These are phyloP conservation scores for Deroptyus accipitrinus DNA, from an alignment of 2,113 vertebrate genomes.

Conservation along the genomic window DNA sequence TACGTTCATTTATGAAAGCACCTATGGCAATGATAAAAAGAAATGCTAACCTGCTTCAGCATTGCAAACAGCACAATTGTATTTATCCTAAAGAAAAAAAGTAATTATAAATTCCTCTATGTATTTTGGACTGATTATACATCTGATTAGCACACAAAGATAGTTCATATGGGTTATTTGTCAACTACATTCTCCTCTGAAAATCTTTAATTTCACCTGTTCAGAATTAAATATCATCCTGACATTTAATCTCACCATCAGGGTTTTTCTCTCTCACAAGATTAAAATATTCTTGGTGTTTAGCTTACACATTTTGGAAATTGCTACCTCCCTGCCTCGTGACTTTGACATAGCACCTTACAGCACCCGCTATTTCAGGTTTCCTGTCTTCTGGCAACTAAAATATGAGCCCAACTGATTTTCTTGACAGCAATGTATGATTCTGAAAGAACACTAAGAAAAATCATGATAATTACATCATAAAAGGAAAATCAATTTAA, in stretches of 20 bases:
- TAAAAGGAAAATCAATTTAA: not conserved
- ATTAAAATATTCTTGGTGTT: not conserved
- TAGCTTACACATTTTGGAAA: not conserved
- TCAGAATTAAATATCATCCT: not conserved
- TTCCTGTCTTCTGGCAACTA: not conserved
- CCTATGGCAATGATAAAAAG: not conserved
- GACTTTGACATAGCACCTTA: not conserved
- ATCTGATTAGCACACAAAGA: not conserved
- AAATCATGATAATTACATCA: not conserved
- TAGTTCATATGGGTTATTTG: not conserved
- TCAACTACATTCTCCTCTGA: not conserved
- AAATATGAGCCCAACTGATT: not conserved
- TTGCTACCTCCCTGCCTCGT: not conserved
- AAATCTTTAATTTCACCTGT: not conserved
- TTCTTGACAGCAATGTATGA: not conserved
- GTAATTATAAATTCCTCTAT: not conserved
- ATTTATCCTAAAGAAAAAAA: not conserved
- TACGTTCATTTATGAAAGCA: accelerated
- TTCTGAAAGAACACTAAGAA: not conserved
- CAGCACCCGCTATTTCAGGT: not conserved
- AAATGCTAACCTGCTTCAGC: not conserved
- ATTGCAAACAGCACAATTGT: not conserved
- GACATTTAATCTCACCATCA: not conserved
- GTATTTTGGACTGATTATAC: not conserved
- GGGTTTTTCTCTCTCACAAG: not conserved